Conservation (phyloP, 2,113 vertebrate species). For the Tympanuchus pallidicinctus region DNA sequence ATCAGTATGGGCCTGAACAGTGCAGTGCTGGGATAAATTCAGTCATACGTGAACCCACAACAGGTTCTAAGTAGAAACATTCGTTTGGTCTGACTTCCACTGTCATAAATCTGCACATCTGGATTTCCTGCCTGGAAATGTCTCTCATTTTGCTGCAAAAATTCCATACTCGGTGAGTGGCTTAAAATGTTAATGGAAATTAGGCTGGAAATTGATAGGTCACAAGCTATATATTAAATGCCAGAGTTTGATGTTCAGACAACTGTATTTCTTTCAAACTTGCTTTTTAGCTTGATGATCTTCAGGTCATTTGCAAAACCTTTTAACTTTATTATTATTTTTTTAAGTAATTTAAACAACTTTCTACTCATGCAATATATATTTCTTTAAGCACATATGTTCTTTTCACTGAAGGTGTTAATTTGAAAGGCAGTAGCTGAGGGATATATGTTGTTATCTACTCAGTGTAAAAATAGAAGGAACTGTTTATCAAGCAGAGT, state of each 20-base stretch:
- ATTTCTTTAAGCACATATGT: not conserved
- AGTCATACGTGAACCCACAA: not conserved
- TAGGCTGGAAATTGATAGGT: not conserved
- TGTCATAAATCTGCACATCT: not conserved
- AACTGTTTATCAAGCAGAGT: not conserved
- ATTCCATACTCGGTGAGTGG: not conserved
- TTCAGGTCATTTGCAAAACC: not conserved
- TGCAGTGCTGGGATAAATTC: not conserved
- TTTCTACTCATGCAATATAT: not conserved
- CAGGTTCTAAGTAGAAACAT: not conserved
- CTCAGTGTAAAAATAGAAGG: not conserved
- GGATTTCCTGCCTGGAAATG: not conserved
- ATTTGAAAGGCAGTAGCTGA: not conserved
- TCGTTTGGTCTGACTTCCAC: not conserved
- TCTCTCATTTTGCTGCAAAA: not conserved
- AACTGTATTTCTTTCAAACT: not conserved
- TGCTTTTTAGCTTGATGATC: not conserved
- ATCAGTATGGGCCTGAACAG: not conserved
- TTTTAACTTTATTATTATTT: not conserved
- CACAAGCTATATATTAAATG: not conserved
- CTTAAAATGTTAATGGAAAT: not conserved
- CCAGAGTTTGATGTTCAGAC: not conserved
- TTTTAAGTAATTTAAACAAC: not conserved
- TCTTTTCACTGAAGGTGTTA: not conserved
- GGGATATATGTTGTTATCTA: not conserved